phyloP scores from a whole-genome alignment of 2,888 invertebrate genomes.

The Agonopterix alstromeriana region DNA sequence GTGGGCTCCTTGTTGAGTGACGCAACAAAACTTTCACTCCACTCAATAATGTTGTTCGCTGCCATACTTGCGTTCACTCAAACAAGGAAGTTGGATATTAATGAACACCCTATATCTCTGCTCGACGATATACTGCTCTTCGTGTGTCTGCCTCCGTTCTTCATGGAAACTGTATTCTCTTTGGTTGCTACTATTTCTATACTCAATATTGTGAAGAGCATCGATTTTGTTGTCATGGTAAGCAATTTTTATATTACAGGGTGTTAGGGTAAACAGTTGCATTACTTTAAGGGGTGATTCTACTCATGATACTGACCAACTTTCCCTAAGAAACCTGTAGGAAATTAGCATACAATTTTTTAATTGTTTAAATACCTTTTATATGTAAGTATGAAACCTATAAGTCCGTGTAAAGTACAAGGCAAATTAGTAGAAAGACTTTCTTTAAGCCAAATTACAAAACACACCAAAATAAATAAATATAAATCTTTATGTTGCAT shows the following conservation, averaged over 20 bases:
- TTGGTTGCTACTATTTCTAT: slow-evolving; percentile 79
- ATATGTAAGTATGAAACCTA: too few species aligned
- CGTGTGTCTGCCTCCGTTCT: slow-evolving; percentile 84
- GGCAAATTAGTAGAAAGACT: too few species aligned
- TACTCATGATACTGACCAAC: too few species aligned
- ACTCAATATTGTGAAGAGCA: slow-evolving; percentile 63
- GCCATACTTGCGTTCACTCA: slow-evolving; percentile 79
- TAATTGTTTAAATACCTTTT: too few species aligned
- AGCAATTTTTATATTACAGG: slow-evolving; percentile 13
- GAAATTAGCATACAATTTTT: too few species aligned
- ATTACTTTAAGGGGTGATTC: too few species aligned
- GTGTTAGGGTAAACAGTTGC: too few species aligned
- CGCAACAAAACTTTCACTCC: slow-evolving; percentile 71
- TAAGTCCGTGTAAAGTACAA: too few species aligned
- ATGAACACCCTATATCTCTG: slow-evolving; percentile 78
- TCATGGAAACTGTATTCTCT: slow-evolving; percentile 82
- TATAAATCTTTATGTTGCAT: too few species aligned
- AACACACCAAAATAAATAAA: too few species aligned
- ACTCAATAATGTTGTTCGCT: slow-evolving; percentile 75
- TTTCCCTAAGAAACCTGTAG: too few species aligned
- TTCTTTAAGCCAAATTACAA: too few species aligned
- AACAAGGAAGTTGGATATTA: slow-evolving; percentile 80
- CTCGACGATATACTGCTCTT: slow-evolving; percentile 83
- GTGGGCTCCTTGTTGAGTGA: slow-evolving; percentile 69
- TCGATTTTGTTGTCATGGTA: slow-evolving; percentile 76